Conservation (phyloP, 2,113 vertebrate species). For the Abramis brama region DNA sequence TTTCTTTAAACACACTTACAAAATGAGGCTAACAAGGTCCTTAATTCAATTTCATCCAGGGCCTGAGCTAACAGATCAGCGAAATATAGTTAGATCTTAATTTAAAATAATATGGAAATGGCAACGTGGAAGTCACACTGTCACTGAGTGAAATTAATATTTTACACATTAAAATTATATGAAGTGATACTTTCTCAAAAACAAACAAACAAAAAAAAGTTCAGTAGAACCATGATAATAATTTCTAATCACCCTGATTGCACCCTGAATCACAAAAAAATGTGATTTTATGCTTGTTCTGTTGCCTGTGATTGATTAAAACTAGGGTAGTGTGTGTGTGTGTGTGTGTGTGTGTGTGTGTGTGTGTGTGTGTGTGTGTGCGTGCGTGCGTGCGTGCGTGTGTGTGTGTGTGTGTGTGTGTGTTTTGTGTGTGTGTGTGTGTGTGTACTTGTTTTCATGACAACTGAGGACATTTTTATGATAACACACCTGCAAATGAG, state of each 20-base stretch:
- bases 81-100: constrained; percentile 4
- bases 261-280: constrained; percentile 43
- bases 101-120: constrained; percentile 1
- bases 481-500: too few relatives aligned
- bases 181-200: constrained; percentile 64
- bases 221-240: constrained; percentile 66
- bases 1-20: constrained; percentile 32
- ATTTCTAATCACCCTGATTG: constrained; percentile 77
- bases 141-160: not conserved
- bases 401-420: constrained; percentile 42
- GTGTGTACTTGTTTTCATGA: too few relatives aligned
- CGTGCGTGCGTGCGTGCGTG: constrained; percentile 33
- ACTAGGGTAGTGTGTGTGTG: constrained; percentile 57
- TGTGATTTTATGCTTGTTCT: constrained; percentile 56
- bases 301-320: constrained; percentile 75
- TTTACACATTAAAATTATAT: not conserved
- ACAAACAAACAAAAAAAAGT: not conserved
- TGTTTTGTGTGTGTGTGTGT: constrained; percentile 36
- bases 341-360: not conserved
- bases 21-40: constrained; percentile 40
- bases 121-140: not conserved
- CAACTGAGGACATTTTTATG: too few relatives aligned
- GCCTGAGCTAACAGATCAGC: constrained; percentile 29
- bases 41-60: constrained; percentile 40
- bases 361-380: too few relatives aligned